Conservation (phyloP, 1,140 invertebrate species). For the Drosophila nebulosa region DNA sequence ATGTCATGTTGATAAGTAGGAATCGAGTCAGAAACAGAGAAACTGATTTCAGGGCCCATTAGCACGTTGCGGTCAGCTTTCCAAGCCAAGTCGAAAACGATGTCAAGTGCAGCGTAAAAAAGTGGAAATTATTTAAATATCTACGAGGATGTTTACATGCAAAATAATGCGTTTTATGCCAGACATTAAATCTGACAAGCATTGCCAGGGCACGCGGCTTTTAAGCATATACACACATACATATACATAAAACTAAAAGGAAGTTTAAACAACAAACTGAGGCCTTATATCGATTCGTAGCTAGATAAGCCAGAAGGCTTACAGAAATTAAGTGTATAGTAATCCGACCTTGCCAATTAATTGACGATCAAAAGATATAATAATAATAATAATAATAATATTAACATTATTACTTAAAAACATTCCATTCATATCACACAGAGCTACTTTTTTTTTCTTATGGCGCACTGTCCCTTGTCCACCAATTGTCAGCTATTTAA, state of each 20-base stretch:
- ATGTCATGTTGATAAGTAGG: constrained; percentile 33
- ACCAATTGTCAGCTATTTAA: constrained; percentile 26
- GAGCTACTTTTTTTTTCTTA: not conserved
- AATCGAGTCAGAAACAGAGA: constrained; percentile 20
- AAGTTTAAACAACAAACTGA: constrained; percentile 12
- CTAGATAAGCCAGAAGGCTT: constrained; percentile 41
- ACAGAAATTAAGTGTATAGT: constrained; percentile 35
- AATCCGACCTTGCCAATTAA: constrained; percentile 46
- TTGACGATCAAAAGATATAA: constrained; percentile 42
- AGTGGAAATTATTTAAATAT: constrained; percentile 11
- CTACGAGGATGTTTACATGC: constrained; percentile 63
- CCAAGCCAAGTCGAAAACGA: constrained; percentile 32
- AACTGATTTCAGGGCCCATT: constrained; percentile 69
- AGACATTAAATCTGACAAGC: constrained; percentile 25
- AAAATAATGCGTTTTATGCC: constrained; percentile 45
- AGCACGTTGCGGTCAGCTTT: constrained; percentile 60
- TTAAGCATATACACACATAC: constrained; percentile 37
- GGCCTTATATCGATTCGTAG: constrained; percentile 34
- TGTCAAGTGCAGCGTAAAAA: constrained; percentile 60
- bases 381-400: not conserved
- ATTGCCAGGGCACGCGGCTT: constrained; percentile 24
- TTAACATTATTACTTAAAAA: constrained; percentile 1
- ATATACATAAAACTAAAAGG: not conserved
- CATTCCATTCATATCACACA: constrained; percentile 15
- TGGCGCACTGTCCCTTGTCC: constrained; percentile 22